Percentiles rank a stretch among this genome's conserved stretches.
Conservation (phyloP, 2,888 invertebrate species). For the Alsophila aescularia region DNA sequence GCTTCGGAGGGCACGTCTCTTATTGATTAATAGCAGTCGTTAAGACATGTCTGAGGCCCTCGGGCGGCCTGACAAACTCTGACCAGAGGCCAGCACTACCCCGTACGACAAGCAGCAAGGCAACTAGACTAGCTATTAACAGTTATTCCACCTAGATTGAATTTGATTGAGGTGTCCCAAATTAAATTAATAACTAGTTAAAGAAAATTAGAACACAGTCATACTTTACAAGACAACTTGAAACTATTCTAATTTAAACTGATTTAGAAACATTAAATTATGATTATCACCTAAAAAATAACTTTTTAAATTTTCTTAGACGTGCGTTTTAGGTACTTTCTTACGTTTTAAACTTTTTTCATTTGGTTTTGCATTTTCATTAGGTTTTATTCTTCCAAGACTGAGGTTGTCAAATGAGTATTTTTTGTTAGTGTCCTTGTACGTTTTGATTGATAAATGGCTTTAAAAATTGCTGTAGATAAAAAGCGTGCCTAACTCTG, state of each 20-base stretch:
- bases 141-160: no score
- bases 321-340: neutral
- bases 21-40: no score
- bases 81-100: no score
- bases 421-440: slow-evolving; percentile 12
- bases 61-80: no score
- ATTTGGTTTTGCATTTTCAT: slow-evolving; percentile 2
- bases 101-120: no score
- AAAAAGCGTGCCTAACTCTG: slow-evolving; percentile 31
- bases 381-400: slow-evolving; percentile 6
- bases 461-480: slow-evolving; percentile 9
- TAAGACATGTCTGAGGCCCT: no score
- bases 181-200: no score
- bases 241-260: neutral
- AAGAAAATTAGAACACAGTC: no score
- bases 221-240: no score
- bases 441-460: slow-evolving; percentile 20
- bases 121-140: no score
- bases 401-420: neutral
- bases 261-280: neutral
- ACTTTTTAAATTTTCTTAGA: slow-evolving; percentile 17
- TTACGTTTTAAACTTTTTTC: slow-evolving; percentile 2
- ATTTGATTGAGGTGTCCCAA: no score
- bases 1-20: no score
- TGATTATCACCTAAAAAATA: neutral